Conservation (phyloP, 2,113 vertebrate species). For the Nestor notabilis region DNA sequence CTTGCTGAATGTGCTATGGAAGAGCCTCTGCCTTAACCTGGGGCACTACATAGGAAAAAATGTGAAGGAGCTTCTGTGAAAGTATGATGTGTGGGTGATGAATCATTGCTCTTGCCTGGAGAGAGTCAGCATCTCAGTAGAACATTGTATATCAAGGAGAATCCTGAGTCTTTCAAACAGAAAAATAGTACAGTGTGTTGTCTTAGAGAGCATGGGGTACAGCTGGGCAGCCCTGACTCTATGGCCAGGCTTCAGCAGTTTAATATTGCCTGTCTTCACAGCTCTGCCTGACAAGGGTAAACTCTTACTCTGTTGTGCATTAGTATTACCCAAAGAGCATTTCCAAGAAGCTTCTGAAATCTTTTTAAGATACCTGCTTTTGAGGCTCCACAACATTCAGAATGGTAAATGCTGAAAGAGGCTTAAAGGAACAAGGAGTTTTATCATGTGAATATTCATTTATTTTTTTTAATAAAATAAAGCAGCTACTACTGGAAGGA, state of each 20-base stretch:
- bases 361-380: background rate
- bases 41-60: background rate
- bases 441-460: background rate
- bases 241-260: background rate
- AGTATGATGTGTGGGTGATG: background rate
- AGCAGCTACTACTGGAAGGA: background rate
- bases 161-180: background rate
- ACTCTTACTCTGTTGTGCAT: background rate
- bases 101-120: background rate
- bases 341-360: background rate
- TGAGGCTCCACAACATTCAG: background rate
- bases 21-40: background rate
- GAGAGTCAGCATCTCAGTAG: background rate
- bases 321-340: background rate
- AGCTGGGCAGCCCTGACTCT: background rate
- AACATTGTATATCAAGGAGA: background rate
- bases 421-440: background rate
- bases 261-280: background rate
- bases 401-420: background rate
- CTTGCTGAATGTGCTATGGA: background rate
- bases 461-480: background rate
- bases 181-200: background rate
- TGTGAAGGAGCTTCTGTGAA: background rate
- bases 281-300: background rate
- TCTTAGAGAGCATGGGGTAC: background rate